These are phyloP conservation scores for Poecile atricapillus DNA, from an alignment of 2,113 vertebrate genomes.

Conservation along the genomic window DNA sequence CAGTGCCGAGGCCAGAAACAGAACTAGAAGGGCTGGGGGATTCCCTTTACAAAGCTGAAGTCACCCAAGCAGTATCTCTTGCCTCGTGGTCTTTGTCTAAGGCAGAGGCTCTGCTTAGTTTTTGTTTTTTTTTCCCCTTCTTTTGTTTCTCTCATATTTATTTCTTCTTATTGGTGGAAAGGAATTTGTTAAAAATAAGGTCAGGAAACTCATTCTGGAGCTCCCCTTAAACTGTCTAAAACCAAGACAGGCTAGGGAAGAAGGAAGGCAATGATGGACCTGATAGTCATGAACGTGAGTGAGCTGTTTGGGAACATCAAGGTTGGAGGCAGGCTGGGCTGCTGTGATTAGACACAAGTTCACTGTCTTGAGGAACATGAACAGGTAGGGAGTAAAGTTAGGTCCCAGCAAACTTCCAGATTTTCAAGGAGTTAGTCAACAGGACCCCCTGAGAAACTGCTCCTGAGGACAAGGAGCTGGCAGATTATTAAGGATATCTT, in stretches of 20 bases:
- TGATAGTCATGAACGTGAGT: too few relatives aligned
- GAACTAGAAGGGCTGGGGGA: too few relatives aligned
- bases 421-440: neutral
- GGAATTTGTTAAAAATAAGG: neutral
- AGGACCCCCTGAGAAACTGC: neutral
- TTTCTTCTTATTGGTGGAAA: neutral
- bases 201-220: too few relatives aligned
- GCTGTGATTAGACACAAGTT: rapidly evolving
- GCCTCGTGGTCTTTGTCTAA: neutral
- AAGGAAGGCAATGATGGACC: neutral
- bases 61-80: rapidly evolving
- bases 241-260: neutral
- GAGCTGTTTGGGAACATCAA: rapidly evolving
- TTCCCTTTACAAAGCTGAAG: neutral
- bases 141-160: neutral
- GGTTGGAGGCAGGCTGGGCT: neutral
- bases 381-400: neutral
- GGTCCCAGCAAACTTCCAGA: neutral
- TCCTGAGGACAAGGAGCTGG: neutral
- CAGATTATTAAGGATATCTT: neutral
- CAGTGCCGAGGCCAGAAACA: neutral
- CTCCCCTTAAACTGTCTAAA: neutral
- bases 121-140: rapidly evolving
- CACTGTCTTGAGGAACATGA: too few relatives aligned
- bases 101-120: neutral